Evolutionary conservation across 2,888 invertebrate species (phyloP), one percentile per base, ranked within the genome.

Genomic region (Tanaodytes sp.): DNA sequence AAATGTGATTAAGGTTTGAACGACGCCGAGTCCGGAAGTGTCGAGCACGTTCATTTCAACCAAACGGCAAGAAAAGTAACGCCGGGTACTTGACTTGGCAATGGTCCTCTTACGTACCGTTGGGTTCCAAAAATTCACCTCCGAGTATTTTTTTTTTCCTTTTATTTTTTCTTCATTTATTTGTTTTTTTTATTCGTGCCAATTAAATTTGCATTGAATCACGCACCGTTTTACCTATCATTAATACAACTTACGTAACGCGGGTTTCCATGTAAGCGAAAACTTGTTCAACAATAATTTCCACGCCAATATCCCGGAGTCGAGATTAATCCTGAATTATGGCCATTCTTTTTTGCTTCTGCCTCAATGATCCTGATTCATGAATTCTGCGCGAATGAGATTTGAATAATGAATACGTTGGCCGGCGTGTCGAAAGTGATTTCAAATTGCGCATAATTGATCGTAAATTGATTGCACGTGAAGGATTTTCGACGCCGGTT

Each of bases 401-500:
- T 62, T 62, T 68, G 48, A 58, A 62, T 62, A 62, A 62, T 62
- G 46, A 57, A 68, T 58, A 62, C 31, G 52, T 68, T 68, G 46
- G 39, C 68, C n/a, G 45, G 57, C 42, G 57, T 30, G 52, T 58
- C 42, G 52, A 58, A 63, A 68, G 63, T 68, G 68, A 58, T 68
- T 68, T 63, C 58, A 63, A 68, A 68, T 48, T 52, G 63, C 49
- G 16, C 49, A 36, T 59, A 63, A 69, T 63, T 69, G 63, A 54
- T 54, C 63, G 43, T 63, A 11, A 33, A 33, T 33, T 33, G 5
- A n/a, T n/a, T n/a, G 5, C 4, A 30, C 37, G 16, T 15, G 23
- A 36, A 14, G 15, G 12, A 58, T 67, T 67, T 67, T 57, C 49
- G 51, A 43, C n/a, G n/a, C 33, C 31, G 20, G 33, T 48, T 68